Conservation (phyloP, 2,797 vertebrate genomes). For the Pampus argenteus region DNA sequence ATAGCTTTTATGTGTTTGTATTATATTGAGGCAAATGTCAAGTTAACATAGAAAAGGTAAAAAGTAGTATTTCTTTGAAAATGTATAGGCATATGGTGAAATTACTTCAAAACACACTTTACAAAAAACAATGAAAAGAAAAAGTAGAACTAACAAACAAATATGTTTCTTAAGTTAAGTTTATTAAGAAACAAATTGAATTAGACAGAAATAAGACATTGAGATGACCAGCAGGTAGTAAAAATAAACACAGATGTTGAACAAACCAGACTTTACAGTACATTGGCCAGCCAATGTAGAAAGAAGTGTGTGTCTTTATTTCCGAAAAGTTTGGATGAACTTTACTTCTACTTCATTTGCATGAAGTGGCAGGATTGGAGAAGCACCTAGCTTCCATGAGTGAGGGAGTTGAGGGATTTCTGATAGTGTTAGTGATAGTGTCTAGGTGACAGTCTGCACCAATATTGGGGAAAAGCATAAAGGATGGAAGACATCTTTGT, state of each 20-base stretch:
- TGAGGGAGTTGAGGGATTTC: background rate
- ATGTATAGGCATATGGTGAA: background rate
- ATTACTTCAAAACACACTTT: background rate
- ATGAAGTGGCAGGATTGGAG: background rate
- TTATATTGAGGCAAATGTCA: background rate
- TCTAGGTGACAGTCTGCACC: background rate
- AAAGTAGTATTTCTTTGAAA: background rate
- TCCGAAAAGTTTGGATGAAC: background rate
- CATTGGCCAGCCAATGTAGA: too few relatives aligned
- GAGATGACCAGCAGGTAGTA: too few relatives aligned
- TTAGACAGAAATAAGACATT: too few relatives aligned
- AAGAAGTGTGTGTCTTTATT: background rate
- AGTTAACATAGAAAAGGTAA: slow-evolving; percentile 2
- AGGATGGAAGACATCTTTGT: background rate
- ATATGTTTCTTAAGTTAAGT: too few relatives aligned
- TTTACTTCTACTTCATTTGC: slow-evolving; percentile 18
- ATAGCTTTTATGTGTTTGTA: slow-evolving; percentile 1
- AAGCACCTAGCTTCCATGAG: background rate
- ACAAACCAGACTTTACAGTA: too few relatives aligned
- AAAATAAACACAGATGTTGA: too few relatives aligned
- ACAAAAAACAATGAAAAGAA: too few relatives aligned
- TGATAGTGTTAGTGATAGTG: background rate
- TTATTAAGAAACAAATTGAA: too few relatives aligned
- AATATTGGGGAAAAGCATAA: background rate
- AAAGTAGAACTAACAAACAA: too few relatives aligned